Evolutionary conservation across 1,140 invertebrate species (phyloP).

Genomic region (Temnothorax curvispinosus): DNA sequence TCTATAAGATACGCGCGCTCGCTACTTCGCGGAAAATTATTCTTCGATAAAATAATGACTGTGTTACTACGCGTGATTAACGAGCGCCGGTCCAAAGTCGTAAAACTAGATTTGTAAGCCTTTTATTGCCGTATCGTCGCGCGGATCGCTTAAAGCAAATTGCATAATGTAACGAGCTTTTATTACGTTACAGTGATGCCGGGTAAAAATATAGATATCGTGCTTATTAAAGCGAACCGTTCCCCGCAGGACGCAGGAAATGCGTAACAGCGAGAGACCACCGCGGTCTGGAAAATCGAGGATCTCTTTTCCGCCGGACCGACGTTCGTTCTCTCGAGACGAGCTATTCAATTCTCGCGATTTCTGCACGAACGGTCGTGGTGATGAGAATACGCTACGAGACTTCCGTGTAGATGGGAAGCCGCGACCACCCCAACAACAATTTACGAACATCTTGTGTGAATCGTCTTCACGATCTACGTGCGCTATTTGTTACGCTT

Average conservation of each 20-base stretch:
- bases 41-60: constrained; percentile 64
- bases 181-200: not conserved
- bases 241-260: not conserved
- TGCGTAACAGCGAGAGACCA: constrained; percentile 13
- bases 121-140: constrained; percentile 27
- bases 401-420: constrained; percentile 39
- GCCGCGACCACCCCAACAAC: constrained; percentile 62
- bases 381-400: constrained; percentile 50
- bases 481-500: constrained; percentile 50
- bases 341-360: constrained; percentile 48
- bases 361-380: constrained; percentile 66
- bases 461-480: constrained; percentile 43
- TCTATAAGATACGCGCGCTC: not conserved
- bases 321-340: not conserved
- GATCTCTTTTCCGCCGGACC: not conserved
- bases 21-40: constrained; percentile 61
- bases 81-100: constrained; percentile 32
- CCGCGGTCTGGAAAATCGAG: constrained; percentile 27
- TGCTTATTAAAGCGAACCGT: not conserved
- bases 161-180: constrained; percentile 33
- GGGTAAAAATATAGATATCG: not conserved
- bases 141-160: constrained; percentile 2
- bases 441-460: constrained; percentile 46
- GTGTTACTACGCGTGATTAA: constrained; percentile 57
- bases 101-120: constrained; percentile 21